Base-by-base conservation (phyloP, 2,113 vertebrate genomes). In the Phylloscopus trochilus region DNA sequence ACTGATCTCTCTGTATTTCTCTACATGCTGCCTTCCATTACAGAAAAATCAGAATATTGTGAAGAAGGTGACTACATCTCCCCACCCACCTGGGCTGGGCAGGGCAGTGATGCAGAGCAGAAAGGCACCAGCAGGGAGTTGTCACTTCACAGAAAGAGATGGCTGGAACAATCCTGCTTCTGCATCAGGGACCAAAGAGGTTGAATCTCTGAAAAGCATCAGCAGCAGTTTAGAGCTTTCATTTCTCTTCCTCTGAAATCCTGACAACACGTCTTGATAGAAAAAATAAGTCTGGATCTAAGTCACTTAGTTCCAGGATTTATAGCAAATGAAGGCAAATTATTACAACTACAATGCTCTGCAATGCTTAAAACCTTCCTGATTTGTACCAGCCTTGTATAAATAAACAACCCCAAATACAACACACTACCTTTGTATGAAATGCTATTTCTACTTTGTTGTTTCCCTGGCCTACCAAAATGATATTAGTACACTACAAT, bases 381-480 rank as follows among this genome's bases (percentile, higher is more conserved):
- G 14, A 46, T 83, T 86, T 0, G 0, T 66, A 41, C 8, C 31
- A 51, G 9, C 10, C 26, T 62, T 16, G 4, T 18, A 22, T 26
- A 7, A 85, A 87, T 27, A 49, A 51, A 0, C 19, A 26, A 27
- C 2, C 2, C 9, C 39, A 74, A 80, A 77, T 11, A 8, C 5
- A 64, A 21, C 12, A 73, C 1, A 13, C 11, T 52, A 9, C 13
- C 18, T 67, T 87, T 55, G 11, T 52, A 74, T 39, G 59, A 63
- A 62, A 81, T 37, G 78, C 13, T 49, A 21, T 63, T 77, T 62
- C 51, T 62, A 23, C 28, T 81, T 70, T 77, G 26, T 8, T 21
- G 30, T 53, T 88, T 49, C 20, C 22, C 17, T 72, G 23, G 33
- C 24, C 53, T 79, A 43, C 33, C 58, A 91, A 90, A 83, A 81